Evolutionary conservation across 2,888 invertebrate species (phyloP).

Genomic region (Petrophora chlorosata): DNA sequence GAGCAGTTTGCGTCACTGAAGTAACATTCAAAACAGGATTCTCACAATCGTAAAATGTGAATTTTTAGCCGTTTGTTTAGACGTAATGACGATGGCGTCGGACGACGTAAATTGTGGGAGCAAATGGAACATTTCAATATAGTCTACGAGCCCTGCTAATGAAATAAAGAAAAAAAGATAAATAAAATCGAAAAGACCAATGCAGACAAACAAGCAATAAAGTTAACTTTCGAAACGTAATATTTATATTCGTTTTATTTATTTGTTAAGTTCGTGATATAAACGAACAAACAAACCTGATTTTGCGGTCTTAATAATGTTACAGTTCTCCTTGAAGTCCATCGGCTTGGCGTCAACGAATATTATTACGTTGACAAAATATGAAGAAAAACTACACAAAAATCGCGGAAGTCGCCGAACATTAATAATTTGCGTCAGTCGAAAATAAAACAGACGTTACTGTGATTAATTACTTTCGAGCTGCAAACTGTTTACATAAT

Average conservation of each 20-base stretch:
- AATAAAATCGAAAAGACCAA: no score
- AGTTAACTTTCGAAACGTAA: no score
- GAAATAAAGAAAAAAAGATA: no score
- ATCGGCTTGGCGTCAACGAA: constrained; percentile 9
- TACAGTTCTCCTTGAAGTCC: constrained; percentile 3
- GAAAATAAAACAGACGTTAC: constrained; percentile 33
- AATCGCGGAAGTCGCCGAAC: constrained; percentile 29
- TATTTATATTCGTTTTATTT: no score
- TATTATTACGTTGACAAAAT: constrained; percentile 11
- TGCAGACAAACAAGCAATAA: no score
- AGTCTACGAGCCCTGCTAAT: no score
- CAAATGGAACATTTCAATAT: constrained; percentile 11
- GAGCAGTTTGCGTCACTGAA: constrained; percentile 38
- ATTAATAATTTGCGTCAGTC: constrained; percentile 33
- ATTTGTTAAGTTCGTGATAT: no score
- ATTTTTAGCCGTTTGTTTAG: constrained; percentile 46
- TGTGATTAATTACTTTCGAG: constrained; percentile 32
- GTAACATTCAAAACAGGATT: constrained; percentile 35
- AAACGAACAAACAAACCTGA: no score
- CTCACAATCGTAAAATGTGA: constrained; percentile 46
- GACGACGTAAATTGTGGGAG: constrained; percentile 18
- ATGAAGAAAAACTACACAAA: neutral
- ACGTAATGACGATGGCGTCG: constrained; percentile 29
- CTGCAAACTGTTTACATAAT: constrained; percentile 28
- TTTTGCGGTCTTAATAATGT: no score